Evolutionary conservation across 2,888 invertebrate species (phyloP).

Genomic region (Drosophila mimetica): DNA sequence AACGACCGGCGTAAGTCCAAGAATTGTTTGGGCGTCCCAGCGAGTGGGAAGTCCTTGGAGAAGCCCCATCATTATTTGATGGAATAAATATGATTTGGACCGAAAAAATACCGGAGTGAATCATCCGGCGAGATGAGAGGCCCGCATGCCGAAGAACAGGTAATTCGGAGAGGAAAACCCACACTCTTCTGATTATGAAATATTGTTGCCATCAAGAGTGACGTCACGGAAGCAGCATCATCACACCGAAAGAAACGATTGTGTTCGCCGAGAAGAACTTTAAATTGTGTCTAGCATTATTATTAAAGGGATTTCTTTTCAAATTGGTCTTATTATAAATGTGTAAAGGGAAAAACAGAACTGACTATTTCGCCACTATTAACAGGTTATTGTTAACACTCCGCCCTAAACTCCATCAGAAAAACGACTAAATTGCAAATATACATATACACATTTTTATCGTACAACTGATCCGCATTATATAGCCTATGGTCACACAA

Average conservation of each 20-base stretch:
- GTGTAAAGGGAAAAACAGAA: too few species aligned
- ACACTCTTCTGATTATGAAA: slow-evolving; percentile 43
- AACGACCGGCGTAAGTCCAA: slow-evolving; percentile 49
- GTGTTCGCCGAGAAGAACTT: too few species aligned
- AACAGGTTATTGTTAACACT: too few species aligned
- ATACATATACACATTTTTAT: too few species aligned
- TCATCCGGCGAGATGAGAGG: slow-evolving; percentile 13
- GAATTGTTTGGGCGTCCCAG: slow-evolving; percentile 18
- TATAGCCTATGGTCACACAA: too few species aligned
- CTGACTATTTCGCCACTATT: too few species aligned
- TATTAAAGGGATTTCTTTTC: too few species aligned
- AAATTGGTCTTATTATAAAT: too few species aligned
- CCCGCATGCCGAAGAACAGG: slow-evolving; percentile 52
- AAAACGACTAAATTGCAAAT: too few species aligned
- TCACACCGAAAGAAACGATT: not conserved
- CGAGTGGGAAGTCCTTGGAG: slow-evolving; percentile 49
- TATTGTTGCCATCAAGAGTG: slow-evolving; percentile 42
- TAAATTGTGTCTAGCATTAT: too few species aligned
- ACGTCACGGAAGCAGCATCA: slow-evolving; percentile 59
- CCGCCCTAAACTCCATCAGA: too few species aligned
- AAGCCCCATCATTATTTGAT: slow-evolving; percentile 32
- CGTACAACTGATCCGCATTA: too few species aligned
- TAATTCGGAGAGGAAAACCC: slow-evolving; percentile 27
- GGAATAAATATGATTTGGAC: slow-evolving; percentile 30
- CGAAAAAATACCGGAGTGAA: slow-evolving; percentile 17